Evolutionary conservation across 2,797 vertebrate species (phyloP), one percentile per base, ranked within the genome.

Genomic region (Oreochromis mossambicus): DNA sequence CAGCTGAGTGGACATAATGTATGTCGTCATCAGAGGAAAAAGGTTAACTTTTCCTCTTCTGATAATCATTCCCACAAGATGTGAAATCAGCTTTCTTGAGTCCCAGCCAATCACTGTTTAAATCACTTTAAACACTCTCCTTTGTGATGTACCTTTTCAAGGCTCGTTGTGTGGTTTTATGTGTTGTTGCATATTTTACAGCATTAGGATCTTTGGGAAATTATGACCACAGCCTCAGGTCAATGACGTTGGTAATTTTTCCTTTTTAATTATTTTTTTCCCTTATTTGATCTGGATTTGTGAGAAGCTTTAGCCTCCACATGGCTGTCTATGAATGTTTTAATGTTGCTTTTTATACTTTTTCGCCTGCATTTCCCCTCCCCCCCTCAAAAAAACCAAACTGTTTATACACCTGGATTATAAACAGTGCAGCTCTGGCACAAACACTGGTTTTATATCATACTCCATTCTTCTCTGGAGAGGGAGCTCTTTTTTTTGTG

Each of bases 111-210:
- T 75, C 43, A 75, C 70, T 75, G 70, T 75, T 75, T 32, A 32
- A 15, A 55, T 55, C 8, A 87, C 95, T 83, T 81, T 93, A 95
- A 92, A 83, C 79, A 7, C 83, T 94, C 91, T 95, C 95, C 91
- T 92, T 48, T 97, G 94, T 94, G 94, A 96, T 97, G 95, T 97
- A 94, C 82, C 95, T 95, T 97, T 90, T 94, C 90, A 95, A 97
- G 97, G 96, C 95, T 97, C 96, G 96, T 96, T 93, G 89, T 97
- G 97, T 98, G 97, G 96, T 97, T 98, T 93, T 97, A 97, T 97
- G 97, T 98, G 97, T 98, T 98, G 97, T 98, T 98, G 97, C 97
- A 97, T 98, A 98, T 98, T 97, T 98, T 98, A 94, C 98, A 98
- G 97, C 97, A 97, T 97, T 98, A 98, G 97, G 97, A 98, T 97